These are phyloP conservation scores for Hirtodrosophila duncani DNA, from an alignment of 2,888 invertebrate species.

Conservation along the genomic window DNA sequence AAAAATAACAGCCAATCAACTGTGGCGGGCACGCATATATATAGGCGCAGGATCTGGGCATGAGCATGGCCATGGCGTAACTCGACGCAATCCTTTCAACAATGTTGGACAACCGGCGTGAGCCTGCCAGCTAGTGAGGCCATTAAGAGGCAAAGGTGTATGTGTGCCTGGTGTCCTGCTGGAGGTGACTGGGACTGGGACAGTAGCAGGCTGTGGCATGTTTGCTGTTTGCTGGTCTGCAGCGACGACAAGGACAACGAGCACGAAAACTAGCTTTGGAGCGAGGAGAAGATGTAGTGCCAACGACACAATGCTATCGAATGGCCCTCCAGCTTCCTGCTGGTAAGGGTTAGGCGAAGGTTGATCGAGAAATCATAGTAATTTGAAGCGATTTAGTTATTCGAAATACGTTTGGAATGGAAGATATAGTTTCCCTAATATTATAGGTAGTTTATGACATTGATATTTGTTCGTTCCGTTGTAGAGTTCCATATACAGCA, in stretches of 20 bases:
- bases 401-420: no score
- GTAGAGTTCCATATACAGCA: no score
- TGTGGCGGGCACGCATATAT: slow-evolving; percentile 39
- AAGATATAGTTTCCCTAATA: no score
- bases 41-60: slow-evolving; percentile 27
- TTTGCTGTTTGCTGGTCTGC: slow-evolving; percentile 63
- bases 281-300: no score
- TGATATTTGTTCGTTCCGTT: no score
- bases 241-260: slow-evolving; percentile 50
- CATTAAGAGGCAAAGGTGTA: slow-evolving; percentile 50
- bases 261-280: no score
- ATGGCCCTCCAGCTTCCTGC: not conserved
- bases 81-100: slow-evolving; percentile 70
- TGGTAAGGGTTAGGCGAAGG: no score
- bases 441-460: no score
- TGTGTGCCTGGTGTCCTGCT: no score
- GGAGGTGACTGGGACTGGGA: slow-evolving; percentile 1
- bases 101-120: slow-evolving; percentile 40
- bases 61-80: slow-evolving; percentile 41
- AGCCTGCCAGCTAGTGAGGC: slow-evolving; percentile 34
- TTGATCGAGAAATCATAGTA: no score
- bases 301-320: slow-evolving; percentile 49
- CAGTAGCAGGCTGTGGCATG: slow-evolving; percentile 54
- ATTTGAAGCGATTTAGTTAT: no score
- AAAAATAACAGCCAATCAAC: slow-evolving; percentile 73